Conservation (phyloP, 2,797 vertebrate species). For the Chiloscyllium punctatum region DNA sequence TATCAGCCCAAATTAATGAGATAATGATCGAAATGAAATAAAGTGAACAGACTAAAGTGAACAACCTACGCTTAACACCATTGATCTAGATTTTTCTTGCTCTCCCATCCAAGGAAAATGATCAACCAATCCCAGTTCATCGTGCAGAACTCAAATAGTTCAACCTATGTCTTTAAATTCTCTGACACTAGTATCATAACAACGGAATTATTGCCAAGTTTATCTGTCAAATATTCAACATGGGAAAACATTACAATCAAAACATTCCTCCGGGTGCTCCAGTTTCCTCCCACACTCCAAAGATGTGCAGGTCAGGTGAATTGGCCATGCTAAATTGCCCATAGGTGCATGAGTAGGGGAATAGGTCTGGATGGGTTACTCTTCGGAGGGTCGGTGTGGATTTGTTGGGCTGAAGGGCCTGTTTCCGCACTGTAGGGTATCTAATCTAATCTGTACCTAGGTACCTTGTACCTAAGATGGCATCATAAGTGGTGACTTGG, state of each 20-base stretch:
- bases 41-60: neutral
- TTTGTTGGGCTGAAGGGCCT: too few relatives aligned
- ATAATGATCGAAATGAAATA: neutral
- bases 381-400: too few relatives aligned
- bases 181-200: neutral
- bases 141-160: neutral
- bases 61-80: neutral
- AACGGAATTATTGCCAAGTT: neutral
- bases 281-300: too few relatives aligned
- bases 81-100: neutral
- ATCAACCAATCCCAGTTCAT: neutral
- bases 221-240: neutral
- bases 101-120: neutral
- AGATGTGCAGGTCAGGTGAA: too few relatives aligned
- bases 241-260: neutral
- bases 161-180: neutral
- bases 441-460: too few relatives aligned
- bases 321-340: too few relatives aligned
- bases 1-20: neutral
- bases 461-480: too few relatives aligned
- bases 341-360: too few relatives aligned
- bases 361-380: too few relatives aligned
- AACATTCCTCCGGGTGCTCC: neutral
- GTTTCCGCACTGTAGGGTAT: too few relatives aligned
- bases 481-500: too few relatives aligned